phyloP scores from a whole-genome alignment of 2,113 vertebrate genomes.

The Urocitellus parryii region DNA sequence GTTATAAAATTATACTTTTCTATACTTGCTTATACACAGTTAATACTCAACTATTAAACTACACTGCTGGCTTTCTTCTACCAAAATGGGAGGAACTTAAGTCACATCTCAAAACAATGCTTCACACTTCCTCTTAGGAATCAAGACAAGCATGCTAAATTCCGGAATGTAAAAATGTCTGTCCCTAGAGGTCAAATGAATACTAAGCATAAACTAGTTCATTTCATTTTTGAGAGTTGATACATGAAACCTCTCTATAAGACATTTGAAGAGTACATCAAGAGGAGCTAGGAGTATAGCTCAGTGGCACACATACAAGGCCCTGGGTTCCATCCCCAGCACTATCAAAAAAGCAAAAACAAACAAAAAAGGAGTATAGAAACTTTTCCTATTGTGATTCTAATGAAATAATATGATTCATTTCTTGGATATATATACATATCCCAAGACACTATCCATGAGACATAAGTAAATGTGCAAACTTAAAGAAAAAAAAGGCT shows the following conservation, averaged over 20 bases:
- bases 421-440: not conserved
- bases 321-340: too few relatives aligned
- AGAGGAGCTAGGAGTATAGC: not conserved
- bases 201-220: not conserved
- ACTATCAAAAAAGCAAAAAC: too few relatives aligned
- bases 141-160: constrained; percentile 7
- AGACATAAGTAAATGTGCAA: constrained; percentile 19
- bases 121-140: not conserved
- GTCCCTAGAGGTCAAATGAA: not conserved
- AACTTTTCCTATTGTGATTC: not conserved
- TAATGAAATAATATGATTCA: not conserved
- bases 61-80: not conserved
- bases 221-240: not conserved
- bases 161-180: not conserved
- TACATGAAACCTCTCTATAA: not conserved
- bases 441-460: not conserved
- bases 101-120: not conserved
- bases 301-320: too few relatives aligned
- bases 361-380: too few relatives aligned
- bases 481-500: constrained; percentile 25
- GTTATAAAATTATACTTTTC: not conserved
- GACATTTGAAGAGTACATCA: not conserved
- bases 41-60: not conserved
- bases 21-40: not conserved
- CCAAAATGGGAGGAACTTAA: not conserved